A percentile compares a stretch with the other conserved stretches of the same genome.
Evolutionary conservation across 2,113 vertebrate species (phyloP).

Genomic region (Orycteropus afer): DNA sequence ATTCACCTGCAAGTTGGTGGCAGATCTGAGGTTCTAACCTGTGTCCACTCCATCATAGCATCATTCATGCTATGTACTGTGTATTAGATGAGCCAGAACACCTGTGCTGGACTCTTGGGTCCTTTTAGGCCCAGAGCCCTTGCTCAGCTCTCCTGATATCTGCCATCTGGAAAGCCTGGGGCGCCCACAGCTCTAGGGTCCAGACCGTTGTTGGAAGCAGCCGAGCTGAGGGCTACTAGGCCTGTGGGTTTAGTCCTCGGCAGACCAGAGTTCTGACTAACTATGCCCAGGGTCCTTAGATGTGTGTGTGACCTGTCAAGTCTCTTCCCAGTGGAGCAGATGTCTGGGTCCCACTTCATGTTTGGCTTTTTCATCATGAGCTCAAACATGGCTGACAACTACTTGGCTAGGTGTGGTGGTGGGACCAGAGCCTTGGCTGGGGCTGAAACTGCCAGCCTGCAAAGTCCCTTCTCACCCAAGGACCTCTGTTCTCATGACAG

Average conservation of each 20-base stretch:
- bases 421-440: not conserved
- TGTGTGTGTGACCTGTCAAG: not conserved
- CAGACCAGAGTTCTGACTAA: not conserved
- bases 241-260: not conserved
- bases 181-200: rapidly evolving
- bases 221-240: not conserved
- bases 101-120: not conserved
- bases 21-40: not conserved
- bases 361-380: not conserved
- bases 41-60: not conserved
- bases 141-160: not conserved
- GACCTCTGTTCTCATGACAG: not conserved
- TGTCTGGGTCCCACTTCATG: not conserved
- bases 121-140: not conserved
- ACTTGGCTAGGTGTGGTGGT: too few relatives aligned
- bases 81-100: not conserved
- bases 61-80: rapidly evolving
- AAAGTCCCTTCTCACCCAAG: not conserved
- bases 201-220: not conserved
- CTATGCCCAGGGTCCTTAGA: not conserved
- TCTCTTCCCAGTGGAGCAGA: not conserved
- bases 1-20: not conserved
- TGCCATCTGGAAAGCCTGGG: not conserved
- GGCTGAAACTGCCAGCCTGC: not conserved
- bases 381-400: not conserved